Conservation (phyloP, 2,888 invertebrate genomes). For the Phasia obesa region DNA sequence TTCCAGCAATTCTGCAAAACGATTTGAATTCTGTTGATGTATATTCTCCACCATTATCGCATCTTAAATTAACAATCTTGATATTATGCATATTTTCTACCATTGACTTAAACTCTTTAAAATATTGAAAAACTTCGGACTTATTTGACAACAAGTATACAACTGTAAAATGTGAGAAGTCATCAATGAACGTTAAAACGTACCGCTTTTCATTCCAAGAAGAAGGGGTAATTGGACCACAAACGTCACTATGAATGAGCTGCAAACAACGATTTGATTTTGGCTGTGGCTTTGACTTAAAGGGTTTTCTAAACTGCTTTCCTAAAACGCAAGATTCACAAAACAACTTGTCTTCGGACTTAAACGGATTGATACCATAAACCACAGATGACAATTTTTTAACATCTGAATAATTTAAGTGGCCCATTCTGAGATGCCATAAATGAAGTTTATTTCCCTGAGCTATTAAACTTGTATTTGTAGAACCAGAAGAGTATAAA, state of each 20-base stretch:
- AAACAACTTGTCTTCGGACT: constrained; percentile 2
- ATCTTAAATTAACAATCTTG: constrained; percentile 1
- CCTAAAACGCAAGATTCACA: constrained; percentile 16
- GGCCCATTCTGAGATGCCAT: background rate
- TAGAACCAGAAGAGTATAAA: no score
- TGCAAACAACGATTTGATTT: background rate
- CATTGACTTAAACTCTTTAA: constrained; percentile 1
- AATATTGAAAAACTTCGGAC: constrained; percentile 7
- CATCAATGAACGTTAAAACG: no score
- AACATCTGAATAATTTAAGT: background rate
- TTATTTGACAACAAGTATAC: background rate
- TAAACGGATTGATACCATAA: no score
- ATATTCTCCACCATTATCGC: constrained; percentile 9
- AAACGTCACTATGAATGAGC: background rate
- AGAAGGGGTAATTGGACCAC: background rate
- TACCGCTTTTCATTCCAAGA: no score
- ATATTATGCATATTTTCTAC: background rate
- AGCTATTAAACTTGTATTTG: no score
- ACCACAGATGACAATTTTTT: no score
- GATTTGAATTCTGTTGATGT: constrained; percentile 2
- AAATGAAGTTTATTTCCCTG: background rate
- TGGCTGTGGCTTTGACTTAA: no score
- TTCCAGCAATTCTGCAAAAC: constrained; percentile 4
- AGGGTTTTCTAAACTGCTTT: background rate
- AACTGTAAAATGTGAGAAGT: background rate